These are phyloP conservation scores for Eurytoma californica DNA, from an alignment of 2,888 invertebrate genomes.

Conservation along the genomic window DNA sequence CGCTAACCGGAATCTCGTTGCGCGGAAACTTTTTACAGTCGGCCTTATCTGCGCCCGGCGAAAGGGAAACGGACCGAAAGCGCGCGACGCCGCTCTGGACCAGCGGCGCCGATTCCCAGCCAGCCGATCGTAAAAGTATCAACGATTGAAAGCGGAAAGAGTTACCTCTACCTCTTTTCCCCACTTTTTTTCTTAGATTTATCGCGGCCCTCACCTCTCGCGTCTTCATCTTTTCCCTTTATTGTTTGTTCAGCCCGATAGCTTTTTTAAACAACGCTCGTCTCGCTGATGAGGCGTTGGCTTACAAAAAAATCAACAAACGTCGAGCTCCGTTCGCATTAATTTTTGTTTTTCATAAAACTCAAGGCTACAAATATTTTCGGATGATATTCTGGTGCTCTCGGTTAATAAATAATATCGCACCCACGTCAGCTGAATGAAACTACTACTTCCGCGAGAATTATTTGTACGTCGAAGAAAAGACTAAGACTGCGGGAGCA, in stretches of 20 bases:
- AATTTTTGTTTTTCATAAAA: background rate
- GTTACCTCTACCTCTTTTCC: slow-evolving; percentile 2
- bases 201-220: slow-evolving; percentile 10
- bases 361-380: background rate
- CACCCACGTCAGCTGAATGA: background rate
- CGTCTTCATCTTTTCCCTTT: slow-evolving; percentile 1
- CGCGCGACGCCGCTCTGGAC: background rate
- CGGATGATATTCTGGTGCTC: background rate
- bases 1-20: background rate
- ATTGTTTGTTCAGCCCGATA: slow-evolving; percentile 19
- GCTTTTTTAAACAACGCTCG: slow-evolving; percentile 4
- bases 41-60: slow-evolving; percentile 38
- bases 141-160: slow-evolving; percentile 49
- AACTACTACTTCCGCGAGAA: background rate
- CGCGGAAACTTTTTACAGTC: slow-evolving; percentile 50
- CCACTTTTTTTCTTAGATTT: slow-evolving; percentile 36
- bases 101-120: slow-evolving; percentile 2
- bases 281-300: background rate
- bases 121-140: slow-evolving; percentile 52
- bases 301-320: background rate
- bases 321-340: background rate
- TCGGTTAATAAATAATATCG: slow-evolving; percentile 10
- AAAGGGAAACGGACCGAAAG: slow-evolving; percentile 31
- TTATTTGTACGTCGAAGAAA: slow-evolving; percentile 17
- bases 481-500: slow-evolving; percentile 21